Evolutionary conservation across 2,797 vertebrate species (phyloP), one percentile per base, ranked within the genome.

Genomic region (Pipistrellus kuhlii): DNA sequence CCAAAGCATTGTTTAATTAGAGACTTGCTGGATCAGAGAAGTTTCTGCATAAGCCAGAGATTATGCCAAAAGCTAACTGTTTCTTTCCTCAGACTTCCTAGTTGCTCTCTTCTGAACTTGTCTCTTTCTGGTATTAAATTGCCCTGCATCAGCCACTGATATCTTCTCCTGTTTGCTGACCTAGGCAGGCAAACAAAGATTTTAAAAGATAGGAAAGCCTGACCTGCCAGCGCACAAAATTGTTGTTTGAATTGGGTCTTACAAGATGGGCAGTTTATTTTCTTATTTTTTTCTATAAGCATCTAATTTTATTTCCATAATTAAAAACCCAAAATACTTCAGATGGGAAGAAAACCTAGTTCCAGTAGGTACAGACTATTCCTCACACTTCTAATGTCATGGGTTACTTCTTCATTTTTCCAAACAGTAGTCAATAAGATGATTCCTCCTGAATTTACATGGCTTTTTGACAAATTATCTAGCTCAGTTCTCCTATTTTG

Each of bases 321-420:
- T 64, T 87, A 90, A 76, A 92, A 80, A 11, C 68, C 11, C 35
- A 27, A 92, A 91, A 86, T 86, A 13, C 21, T 73, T 57, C 20
- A 53, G 10, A 27, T 75, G 14, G 48, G 41, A 46, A 73, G 15
- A 82, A 62, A 85, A 41, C 35, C 11, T 69, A 12, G 0, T 87
- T 84, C 17, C 0, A 69, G 0, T 2, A 59, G 14, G 4, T 30
- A 48, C 5, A 91, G 6, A 77, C 4, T 76, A 18, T 41, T 64
- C 8, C 5, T 53, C 25, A 20, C 3, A 75, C 2, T 66, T 84
- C 46, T 4, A 66, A 4, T 53, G 17, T 32, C n/a, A 48, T 68
- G 44, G 11, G 9, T 35, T 51, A 41, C 13, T 94, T 25, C 51
- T 94, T 5, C 20, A 51, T 53, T 87, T 82, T 86, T 5, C 9